A percentile compares a stretch with the other conserved stretches of the same genome.
These are phyloP conservation scores for Dexiosoma caninum DNA, from an alignment of 2,888 invertebrate genomes.

Conservation along the genomic window DNA sequence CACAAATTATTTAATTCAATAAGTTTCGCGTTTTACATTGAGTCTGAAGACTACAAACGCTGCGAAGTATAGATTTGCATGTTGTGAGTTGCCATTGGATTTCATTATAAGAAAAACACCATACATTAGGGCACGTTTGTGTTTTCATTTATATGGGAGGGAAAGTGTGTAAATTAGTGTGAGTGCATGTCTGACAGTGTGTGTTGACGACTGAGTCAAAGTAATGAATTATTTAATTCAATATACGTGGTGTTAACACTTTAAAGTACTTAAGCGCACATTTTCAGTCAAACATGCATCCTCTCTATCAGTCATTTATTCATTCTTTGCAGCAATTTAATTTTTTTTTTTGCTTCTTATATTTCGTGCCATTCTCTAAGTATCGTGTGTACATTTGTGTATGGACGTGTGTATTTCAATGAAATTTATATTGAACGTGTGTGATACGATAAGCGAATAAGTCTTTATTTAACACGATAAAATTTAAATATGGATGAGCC, in stretches of 20 bases:
- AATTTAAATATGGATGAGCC: conserved; percentile 8
- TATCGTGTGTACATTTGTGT: not conserved
- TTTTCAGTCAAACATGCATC: not conserved
- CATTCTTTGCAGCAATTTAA: no score
- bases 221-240: conserved; percentile 54
- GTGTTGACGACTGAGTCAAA: conserved; percentile 1
- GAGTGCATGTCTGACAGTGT: not conserved
- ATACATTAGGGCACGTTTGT: not conserved
- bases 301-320: not conserved
- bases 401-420: not conserved
- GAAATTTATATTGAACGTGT: not conserved
- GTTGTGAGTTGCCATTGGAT: not conserved
- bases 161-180: not conserved
- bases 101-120: not conserved
- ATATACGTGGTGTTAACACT: conserved; percentile 57
- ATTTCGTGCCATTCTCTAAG: not conserved
- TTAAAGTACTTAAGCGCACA: conserved; percentile 19
- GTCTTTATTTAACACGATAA: conserved; percentile 12
- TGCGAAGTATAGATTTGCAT: not conserved
- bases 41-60: not conserved
- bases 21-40: conserved; percentile 32
- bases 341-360: not conserved
- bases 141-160: not conserved
- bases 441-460: not conserved
- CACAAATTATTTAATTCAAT: conserved; percentile 35